Conservation (phyloP, 2,888 invertebrate genomes). For the Cotesia congregata region DNA sequence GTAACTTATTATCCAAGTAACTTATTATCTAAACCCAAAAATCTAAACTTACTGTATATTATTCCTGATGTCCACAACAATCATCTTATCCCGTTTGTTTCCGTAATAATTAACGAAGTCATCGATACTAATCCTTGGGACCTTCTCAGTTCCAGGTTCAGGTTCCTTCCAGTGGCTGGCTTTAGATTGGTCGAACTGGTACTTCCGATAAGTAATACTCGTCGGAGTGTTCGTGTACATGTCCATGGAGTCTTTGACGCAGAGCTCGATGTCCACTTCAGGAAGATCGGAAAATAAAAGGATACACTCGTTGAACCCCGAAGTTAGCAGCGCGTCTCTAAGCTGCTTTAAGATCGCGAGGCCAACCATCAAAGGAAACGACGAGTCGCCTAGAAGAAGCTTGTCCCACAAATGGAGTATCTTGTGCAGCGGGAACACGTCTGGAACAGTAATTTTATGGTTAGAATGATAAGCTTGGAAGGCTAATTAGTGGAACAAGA, state of each 20-base stretch:
- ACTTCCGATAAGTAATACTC: slow-evolving; percentile 88
- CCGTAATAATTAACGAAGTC: slow-evolving; percentile 85
- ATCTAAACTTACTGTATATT: slow-evolving; percentile 73
- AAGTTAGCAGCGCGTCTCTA: slow-evolving; percentile 84
- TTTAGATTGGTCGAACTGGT: slow-evolving; percentile 73
- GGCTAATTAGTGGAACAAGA: not conserved
- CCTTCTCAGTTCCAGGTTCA: slow-evolving; percentile 63
- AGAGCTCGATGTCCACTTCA: slow-evolving; percentile 94
- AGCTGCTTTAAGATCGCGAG: slow-evolving; percentile 92
- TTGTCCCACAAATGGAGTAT: slow-evolving; percentile 99
- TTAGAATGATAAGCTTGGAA: too few relatives aligned
- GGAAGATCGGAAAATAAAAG: slow-evolving; percentile 98
- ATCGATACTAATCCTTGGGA: slow-evolving; percentile 86
- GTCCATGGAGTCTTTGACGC: slow-evolving; percentile 88
- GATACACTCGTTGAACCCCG: slow-evolving; percentile 98
- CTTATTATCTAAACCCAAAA: not conserved
- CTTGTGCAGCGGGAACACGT: slow-evolving; percentile 98
- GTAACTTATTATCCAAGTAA: not conserved
- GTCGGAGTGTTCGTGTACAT: slow-evolving; percentile 89
- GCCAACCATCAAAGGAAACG: slow-evolving; percentile 95
- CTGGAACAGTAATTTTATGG: slow-evolving; percentile 72
- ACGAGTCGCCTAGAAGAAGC: slow-evolving; percentile 90
- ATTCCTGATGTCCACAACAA: slow-evolving; percentile 80
- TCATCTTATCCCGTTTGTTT: slow-evolving; percentile 73
- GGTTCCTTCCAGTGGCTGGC: slow-evolving; percentile 62